Percentiles rank a stretch among this genome's conserved stretches.
Evolutionary conservation across 1,140 invertebrate species (phyloP).

Genomic region (Teleogryllus occipitalis): DNA sequence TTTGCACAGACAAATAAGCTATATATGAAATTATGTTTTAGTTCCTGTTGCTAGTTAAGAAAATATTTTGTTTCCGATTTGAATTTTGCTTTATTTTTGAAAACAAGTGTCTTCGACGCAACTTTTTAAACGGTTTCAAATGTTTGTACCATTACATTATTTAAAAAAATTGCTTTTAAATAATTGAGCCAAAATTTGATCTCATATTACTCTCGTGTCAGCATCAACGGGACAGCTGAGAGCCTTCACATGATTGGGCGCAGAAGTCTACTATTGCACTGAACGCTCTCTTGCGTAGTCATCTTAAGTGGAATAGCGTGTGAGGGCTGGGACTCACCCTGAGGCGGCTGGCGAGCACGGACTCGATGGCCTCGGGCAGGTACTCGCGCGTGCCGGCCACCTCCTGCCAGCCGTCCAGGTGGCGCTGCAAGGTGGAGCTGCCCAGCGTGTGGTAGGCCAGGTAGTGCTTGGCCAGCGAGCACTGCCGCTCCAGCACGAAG

Average conservation of each 20-base stretch:
- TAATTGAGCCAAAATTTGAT: no score
- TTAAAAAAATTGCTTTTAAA: neutral
- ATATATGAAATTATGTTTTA: no score
- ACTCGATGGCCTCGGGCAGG: constrained; percentile 69
- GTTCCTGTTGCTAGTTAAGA: no score
- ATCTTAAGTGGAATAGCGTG: no score
- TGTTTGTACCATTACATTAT: neutral
- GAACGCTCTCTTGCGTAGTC: no score
- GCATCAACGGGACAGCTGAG: no score
- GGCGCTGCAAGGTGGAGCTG: constrained; percentile 62
- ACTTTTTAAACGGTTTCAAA: neutral
- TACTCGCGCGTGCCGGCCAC: constrained; percentile 76
- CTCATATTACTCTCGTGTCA: no score
- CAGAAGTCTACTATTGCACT: no score
- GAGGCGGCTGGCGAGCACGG: constrained; percentile 66
- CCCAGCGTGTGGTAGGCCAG: constrained; percentile 76
- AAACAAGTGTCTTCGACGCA: neutral
- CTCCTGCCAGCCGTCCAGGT: constrained; percentile 81
- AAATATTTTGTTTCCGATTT: neutral
- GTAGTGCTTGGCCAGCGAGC: constrained; percentile 85
- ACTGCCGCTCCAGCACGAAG: constrained; percentile 85
- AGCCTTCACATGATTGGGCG: no score
- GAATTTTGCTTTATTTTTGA: neutral
- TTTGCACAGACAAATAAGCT: neutral
- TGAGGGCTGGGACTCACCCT: constrained; percentile 42